These are phyloP conservation scores for Tyrannus savana DNA, from an alignment of 2,113 vertebrate species.

Conservation along the genomic window DNA sequence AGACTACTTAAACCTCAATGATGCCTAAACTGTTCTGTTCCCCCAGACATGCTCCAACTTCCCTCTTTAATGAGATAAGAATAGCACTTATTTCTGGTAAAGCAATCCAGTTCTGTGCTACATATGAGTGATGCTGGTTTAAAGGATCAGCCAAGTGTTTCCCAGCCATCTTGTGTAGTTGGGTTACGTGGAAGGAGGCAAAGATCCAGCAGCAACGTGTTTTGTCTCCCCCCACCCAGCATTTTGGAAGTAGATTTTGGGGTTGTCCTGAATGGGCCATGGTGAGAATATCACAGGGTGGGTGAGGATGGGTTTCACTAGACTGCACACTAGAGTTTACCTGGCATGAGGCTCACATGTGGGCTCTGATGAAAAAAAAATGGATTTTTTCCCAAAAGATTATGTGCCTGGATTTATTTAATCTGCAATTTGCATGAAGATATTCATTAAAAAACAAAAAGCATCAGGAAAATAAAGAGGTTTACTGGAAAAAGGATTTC, in stretches of 20 bases:
- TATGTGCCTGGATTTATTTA: slow-evolving; percentile 45
- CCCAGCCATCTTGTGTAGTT: neutral
- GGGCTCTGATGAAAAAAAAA: neutral
- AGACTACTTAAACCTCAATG: neutral
- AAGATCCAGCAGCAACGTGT: neutral
- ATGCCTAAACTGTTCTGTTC: neutral
- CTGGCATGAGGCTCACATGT: neutral
- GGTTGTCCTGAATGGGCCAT: neutral
- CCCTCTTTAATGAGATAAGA: neutral
- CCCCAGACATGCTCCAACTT: neutral
- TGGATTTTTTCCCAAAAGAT: slow-evolving; percentile 27
- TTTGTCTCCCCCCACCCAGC: neutral
- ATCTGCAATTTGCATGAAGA: slow-evolving; percentile 36
- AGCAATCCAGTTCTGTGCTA: neutral
- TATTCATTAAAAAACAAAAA: slow-evolving; percentile 12
- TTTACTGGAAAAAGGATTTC: slow-evolving; percentile 29
- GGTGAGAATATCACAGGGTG: neutral
- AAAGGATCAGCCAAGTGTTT: neutral
- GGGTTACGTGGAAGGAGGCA: neutral
- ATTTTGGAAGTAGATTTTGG: neutral
- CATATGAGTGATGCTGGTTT: neutral
- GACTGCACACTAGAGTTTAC: neutral
- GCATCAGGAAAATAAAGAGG: slow-evolving; percentile 10
- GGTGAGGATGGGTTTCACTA: neutral
- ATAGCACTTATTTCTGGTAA: neutral